A percentile compares a stretch with the other conserved stretches of the same genome.
phyloP scores from a whole-genome alignment of 1,140 invertebrate genomes.

The Heliconius hewitsoni region DNA sequence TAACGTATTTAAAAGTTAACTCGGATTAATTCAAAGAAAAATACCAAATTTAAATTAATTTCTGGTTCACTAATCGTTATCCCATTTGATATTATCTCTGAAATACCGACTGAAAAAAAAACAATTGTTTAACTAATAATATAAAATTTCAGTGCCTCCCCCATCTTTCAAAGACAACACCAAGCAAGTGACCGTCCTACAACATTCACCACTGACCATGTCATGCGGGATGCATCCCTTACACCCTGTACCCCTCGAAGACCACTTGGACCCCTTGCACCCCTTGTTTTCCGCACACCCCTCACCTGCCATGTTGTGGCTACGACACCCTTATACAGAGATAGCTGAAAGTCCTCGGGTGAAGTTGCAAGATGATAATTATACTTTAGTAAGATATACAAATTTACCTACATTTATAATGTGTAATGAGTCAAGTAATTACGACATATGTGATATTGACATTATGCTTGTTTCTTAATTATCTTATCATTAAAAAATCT shows the following conservation, averaged over 20 bases:
- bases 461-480: too few species aligned
- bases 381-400: slow-evolving; percentile 57
- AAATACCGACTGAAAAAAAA: neutral
- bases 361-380: slow-evolving; percentile 54
- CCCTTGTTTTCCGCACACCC: slow-evolving; percentile 48
- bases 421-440: too few species aligned
- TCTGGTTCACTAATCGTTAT: too few species aligned
- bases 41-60: too few species aligned
- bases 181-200: slow-evolving; percentile 34
- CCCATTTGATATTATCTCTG: too few species aligned
- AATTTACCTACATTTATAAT: neutral
- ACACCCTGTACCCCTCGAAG: neutral
- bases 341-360: slow-evolving; percentile 47
- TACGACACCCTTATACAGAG: slow-evolving; percentile 73
- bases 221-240: slow-evolving; percentile 48
- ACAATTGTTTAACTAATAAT: neutral
- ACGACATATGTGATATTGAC: too few species aligned
- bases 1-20: too few species aligned
- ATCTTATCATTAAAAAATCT: too few species aligned
- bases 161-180: slow-evolving; percentile 60
- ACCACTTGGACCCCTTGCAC: too few species aligned
- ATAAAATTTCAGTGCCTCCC: slow-evolving; percentile 58
- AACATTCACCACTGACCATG: slow-evolving; percentile 53
- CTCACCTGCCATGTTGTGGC: slow-evolving; percentile 59
- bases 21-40: too few species aligned